Conservation (phyloP, 2,888 invertebrate genomes). For the Sphaerophoria rueppellii region DNA sequence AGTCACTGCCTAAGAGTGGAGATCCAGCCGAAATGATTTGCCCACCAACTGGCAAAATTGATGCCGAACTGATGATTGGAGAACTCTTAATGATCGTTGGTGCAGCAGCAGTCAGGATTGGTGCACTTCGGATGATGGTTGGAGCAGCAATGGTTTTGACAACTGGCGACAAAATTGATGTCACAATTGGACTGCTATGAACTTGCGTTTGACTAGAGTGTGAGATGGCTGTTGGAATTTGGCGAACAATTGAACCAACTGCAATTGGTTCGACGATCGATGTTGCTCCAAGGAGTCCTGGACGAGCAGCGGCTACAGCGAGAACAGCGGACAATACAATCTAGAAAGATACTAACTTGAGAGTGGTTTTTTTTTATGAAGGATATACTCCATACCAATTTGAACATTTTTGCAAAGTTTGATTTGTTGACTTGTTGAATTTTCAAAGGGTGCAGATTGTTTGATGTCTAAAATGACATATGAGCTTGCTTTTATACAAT, state of each 20-base stretch:
- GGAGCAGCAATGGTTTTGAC: constrained; percentile 62
- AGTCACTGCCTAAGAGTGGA: constrained; percentile 42
- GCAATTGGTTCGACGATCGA: constrained; percentile 55
- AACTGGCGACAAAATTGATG: constrained; percentile 58
- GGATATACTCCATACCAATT: constrained; percentile 56
- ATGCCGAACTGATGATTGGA: constrained; percentile 42
- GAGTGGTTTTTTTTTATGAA: not conserved
- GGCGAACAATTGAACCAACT: constrained; percentile 59
- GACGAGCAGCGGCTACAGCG: constrained; percentile 82
- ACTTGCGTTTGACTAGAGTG: constrained; percentile 84
- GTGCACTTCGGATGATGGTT: constrained; percentile 51
- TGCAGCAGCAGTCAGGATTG: constrained; percentile 24
- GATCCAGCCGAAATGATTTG: constrained; percentile 50
- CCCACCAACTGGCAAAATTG: constrained; percentile 35
- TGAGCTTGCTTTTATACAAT: constrained; percentile 47
- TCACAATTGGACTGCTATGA: constrained; percentile 81
- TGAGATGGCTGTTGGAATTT: constrained; percentile 82
- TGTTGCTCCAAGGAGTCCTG: constrained; percentile 76
- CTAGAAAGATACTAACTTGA: constrained; percentile 71
- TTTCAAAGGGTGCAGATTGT: constrained; percentile 52
- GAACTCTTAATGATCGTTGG: constrained; percentile 11
- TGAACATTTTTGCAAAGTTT: constrained; percentile 63
- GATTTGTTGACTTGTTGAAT: constrained; percentile 53
- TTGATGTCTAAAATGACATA: constrained; percentile 39
- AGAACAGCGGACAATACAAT: constrained; percentile 86